phyloP scores from a whole-genome alignment of 2,888 invertebrate genomes.

The Apodemia hepburni region DNA sequence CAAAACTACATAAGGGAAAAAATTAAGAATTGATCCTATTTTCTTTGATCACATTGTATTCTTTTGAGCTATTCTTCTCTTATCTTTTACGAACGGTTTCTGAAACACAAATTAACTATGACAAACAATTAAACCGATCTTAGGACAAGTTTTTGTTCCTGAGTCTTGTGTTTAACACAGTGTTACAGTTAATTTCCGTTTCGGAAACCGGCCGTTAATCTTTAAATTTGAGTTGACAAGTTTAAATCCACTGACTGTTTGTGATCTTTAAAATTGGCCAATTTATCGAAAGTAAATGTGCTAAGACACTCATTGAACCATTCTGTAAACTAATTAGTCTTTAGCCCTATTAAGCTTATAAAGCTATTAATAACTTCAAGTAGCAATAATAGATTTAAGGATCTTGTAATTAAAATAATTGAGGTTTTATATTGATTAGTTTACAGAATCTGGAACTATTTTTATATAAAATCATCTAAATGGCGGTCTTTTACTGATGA shows the following conservation, averaged over 20 bases:
- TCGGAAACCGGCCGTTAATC: too few species aligned
- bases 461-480: neutral
- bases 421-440: neutral
- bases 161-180: too few species aligned
- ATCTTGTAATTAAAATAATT: neutral
- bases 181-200: too few species aligned
- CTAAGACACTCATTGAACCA: neutral
- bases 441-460: neutral
- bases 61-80: too few species aligned
- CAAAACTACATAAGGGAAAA: too few species aligned
- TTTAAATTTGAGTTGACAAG: too few species aligned
- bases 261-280: neutral
- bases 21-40: too few species aligned
- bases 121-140: too few species aligned
- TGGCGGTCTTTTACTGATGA: neutral
- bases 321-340: neutral
- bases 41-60: too few species aligned
- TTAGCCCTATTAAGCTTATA: neutral
- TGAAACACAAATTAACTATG: too few species aligned
- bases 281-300: neutral
- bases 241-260: neutral
- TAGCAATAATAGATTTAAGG: neutral
- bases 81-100: too few species aligned
- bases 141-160: too few species aligned
- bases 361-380: neutral